Evolutionary conservation across 2,797 vertebrate genomes (phyloP).

Genomic region (Centropyge bicolor): DNA sequence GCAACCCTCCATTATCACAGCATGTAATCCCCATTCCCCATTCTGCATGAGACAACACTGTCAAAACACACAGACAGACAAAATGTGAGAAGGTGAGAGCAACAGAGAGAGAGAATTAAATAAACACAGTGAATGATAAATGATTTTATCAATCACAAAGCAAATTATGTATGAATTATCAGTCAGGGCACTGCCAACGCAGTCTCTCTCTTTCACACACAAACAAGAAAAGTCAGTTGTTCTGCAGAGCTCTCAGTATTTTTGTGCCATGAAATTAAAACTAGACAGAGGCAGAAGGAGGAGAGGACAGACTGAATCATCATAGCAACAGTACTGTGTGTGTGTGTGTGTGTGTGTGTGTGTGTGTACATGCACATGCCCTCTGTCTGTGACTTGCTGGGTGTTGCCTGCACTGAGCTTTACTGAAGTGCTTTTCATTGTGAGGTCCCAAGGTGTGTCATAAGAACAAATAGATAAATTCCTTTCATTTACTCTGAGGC

Average conservation of each 20-base stretch:
- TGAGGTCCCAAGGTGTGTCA: not conserved
- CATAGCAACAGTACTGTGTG: constrained; percentile 46
- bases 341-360: no score
- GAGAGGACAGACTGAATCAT: constrained; percentile 36
- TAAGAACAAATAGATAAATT: not conserved
- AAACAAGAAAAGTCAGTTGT: not conserved
- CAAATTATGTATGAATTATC: not conserved
- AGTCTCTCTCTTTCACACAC: not conserved
- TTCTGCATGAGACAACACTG: not conserved
- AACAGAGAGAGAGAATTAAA: not conserved
- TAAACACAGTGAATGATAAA: not conserved
- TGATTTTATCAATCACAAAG: not conserved
- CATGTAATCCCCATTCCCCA: not conserved
- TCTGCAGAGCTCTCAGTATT: constrained; percentile 36
- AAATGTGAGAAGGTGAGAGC: not conserved
- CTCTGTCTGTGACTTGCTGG: not conserved
- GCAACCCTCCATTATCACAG: not conserved
- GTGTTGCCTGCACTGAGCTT: not conserved
- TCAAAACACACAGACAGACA: not conserved
- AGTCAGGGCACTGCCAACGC: not conserved
- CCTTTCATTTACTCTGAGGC: not conserved
- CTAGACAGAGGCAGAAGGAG: constrained; percentile 30
- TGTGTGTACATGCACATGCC: no score
- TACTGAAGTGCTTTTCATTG: not conserved
- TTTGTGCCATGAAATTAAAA: constrained; percentile 45